Percentiles rank a stretch among this genome's conserved stretches.
Conservation (phyloP, 2,797 vertebrate genomes). For the Pseudochaenichthys georgianus region DNA sequence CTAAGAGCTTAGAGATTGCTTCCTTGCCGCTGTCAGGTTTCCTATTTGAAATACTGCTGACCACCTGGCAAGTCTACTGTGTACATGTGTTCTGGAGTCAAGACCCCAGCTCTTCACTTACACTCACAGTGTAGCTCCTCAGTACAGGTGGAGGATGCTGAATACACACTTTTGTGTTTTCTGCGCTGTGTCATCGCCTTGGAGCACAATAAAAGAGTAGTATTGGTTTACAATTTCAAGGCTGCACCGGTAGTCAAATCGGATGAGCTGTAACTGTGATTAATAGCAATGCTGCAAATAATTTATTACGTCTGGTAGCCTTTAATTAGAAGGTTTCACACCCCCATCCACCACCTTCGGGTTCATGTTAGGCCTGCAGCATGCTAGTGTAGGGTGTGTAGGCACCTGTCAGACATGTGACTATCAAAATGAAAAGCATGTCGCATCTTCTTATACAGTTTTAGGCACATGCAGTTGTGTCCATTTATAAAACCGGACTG, state of each 20-base stretch:
- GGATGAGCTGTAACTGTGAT: background rate
- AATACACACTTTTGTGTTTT: slow-evolving; percentile 1
- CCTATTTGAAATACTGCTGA: too few relatives aligned
- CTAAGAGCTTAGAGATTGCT: too few relatives aligned
- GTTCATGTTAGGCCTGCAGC: slow-evolving; percentile 15
- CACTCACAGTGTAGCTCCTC: slow-evolving; percentile 4
- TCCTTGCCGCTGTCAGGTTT: too few relatives aligned
- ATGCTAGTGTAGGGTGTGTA: slow-evolving; percentile 9
- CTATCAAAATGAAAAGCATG: slow-evolving; percentile 25
- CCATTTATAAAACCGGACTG: background rate
- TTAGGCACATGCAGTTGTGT: background rate
- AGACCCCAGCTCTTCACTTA: background rate
- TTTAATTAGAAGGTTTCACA: slow-evolving; percentile 45
- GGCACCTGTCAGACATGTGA: slow-evolving; percentile 21
- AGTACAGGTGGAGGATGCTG: background rate
- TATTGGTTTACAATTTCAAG: background rate
- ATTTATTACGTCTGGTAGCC: slow-evolving; percentile 39
- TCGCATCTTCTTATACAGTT: background rate
- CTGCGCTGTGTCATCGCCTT: background rate
- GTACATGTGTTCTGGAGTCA: slow-evolving; percentile 30
- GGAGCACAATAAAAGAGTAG: background rate
- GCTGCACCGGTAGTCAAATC: background rate
- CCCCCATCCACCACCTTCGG: slow-evolving; percentile 14
- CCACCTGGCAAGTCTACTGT: background rate
- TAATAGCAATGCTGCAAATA: background rate